Percentiles rank a stretch among this genome's conserved stretches.
These are phyloP conservation scores for Archivesica marissinica DNA, from an alignment of 1,140 invertebrate genomes.

Conservation along the genomic window DNA sequence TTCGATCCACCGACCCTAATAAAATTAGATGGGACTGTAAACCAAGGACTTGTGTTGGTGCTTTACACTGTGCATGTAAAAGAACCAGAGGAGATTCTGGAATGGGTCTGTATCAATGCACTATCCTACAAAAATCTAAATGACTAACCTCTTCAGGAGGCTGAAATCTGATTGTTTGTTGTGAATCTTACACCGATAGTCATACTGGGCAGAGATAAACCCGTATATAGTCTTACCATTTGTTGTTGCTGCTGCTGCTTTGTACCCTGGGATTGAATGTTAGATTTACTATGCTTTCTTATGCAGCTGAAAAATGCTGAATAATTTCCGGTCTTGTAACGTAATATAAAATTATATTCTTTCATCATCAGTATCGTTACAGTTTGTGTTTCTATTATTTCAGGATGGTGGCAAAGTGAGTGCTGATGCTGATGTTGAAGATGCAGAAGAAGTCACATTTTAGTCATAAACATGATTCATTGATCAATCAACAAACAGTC, in stretches of 20 bases:
- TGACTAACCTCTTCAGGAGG: no score
- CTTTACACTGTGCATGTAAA: no score
- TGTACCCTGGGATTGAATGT: background rate
- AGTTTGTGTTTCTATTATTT: background rate
- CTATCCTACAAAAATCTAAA: no score
- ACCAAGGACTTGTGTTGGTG: no score
- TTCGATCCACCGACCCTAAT: no score
- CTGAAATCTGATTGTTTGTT: no score
- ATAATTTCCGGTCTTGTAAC: background rate
- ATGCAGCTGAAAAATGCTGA: background rate
- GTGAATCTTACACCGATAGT: no score
- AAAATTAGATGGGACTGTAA: no score
- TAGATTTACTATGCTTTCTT: background rate
- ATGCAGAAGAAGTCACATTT: conserved; percentile 54
- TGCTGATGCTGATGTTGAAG: conserved; percentile 11
- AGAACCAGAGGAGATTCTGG: no score
- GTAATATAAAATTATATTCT: background rate
- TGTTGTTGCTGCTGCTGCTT: background rate
- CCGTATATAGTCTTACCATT: no score
- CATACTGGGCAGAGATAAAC: no score
- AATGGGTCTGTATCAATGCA: no score
- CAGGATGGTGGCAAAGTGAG: conserved; percentile 14
- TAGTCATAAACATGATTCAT: conserved; percentile 3
- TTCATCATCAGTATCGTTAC: background rate
- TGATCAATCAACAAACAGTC: background rate